A percentile compares a stretch with the other conserved stretches of the same genome.
Evolutionary conservation across 2,113 vertebrate species (phyloP).

Genomic region (Podocnemis expansa): DNA sequence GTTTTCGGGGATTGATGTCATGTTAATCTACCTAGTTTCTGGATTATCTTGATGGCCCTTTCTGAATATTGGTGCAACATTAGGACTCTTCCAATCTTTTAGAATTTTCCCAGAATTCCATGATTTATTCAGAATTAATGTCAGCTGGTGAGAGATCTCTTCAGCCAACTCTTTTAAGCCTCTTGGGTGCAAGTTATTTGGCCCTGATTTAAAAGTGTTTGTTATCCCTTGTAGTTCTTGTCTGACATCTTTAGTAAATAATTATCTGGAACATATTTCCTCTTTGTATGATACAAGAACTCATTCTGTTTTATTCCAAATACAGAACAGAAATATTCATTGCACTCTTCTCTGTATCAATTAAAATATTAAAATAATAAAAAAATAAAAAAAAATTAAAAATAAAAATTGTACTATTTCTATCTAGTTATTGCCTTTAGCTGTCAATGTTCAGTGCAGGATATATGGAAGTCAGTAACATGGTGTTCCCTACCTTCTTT

Average conservation of each 20-base stretch:
- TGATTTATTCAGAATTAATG: accelerated
- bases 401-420: neutral
- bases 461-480: accelerated
- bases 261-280: neutral
- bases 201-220: accelerated
- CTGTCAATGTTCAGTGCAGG: neutral
- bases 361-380: accelerated
- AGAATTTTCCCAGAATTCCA: neutral
- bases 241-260: neutral
- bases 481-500: neutral
- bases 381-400: neutral
- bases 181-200: neutral
- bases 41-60: neutral
- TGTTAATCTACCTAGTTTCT: neutral
- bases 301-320: accelerated
- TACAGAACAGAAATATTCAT: neutral
- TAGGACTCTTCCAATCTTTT: neutral
- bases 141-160: neutral
- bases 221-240: neutral
- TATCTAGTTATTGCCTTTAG: neutral
- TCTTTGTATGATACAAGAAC: neutral
- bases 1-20: neutral
- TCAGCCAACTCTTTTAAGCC: neutral
- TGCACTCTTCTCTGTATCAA: accelerated
- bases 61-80: neutral